Base-by-base conservation (phyloP, 2,888 invertebrate genomes). In the Camptogramma bilineatum region DNA sequence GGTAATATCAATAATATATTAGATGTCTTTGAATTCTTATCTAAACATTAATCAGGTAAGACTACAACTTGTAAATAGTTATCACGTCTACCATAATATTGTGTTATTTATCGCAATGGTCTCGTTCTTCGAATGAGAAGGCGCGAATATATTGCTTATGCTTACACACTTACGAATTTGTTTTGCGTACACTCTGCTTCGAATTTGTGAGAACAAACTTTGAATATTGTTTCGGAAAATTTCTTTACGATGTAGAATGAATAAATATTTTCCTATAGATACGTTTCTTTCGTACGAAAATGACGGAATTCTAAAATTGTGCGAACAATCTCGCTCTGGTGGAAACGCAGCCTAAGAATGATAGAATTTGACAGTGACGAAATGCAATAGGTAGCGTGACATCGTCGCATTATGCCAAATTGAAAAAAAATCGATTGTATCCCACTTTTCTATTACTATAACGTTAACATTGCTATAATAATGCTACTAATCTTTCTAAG, bases 31-130 rank as follows among this genome's bases (percentile, higher is more conserved):
- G n/a, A n/a, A n/a, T n/a, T n/a, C n/a, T n/a, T n/a, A n/a, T n/a
- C n/a, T n/a, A n/a, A n/a, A n/a, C n/a, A n/a, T n/a, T n/a, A n/a
- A n/a, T n/a, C n/a, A n/a, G n/a, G n/a, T n/a, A n/a, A n/a, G n/a
- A n/a, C n/a, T n/a, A n/a, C 34, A 39, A 39, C 34, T 17, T 52
- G 51, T 51, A 31, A 47, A 56, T 56, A 48, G 55, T 48, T 42
- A 44, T 52, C 44, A 52, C 69, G 62, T 60, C 52, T 67, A 66
- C 64, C 73, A 77, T 76, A 76, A 74, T 72, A 65, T 66, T 61
- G 47, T 63, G 73, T 78, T 75, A 78, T 78, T 78, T 75, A 76
- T 76, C 73, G 72, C 71, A 72, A 73, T 70, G 64, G 67, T 59
- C 69, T 73, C 67, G 63, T 59, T 69, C 67, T 60, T 59, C 64